phyloP scores from a whole-genome alignment of 2,888 invertebrate genomes.

The Amphipoea oculea region DNA sequence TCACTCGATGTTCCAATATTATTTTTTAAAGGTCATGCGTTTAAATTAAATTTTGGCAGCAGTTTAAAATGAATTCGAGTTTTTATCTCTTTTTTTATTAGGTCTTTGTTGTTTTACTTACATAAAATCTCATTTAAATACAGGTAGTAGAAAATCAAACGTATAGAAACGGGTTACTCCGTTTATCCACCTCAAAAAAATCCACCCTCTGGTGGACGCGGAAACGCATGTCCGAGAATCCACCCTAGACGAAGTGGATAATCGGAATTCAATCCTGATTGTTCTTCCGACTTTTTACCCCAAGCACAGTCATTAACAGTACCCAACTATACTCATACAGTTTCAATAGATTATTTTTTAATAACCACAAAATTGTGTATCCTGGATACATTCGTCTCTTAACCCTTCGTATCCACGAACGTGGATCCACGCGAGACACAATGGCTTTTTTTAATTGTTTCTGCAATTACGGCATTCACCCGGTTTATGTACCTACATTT shows the following conservation, averaged over 20 bases:
- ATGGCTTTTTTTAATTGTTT: background rate
- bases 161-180: background rate
- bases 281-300: background rate
- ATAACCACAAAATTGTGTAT: background rate
- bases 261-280: background rate
- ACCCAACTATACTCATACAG: background rate
- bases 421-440: background rate
- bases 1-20: background rate
- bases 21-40: conserved; percentile 21
- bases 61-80: conserved; percentile 14
- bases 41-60: conserved; percentile 46
- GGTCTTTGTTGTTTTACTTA: conserved; percentile 22
- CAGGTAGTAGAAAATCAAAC: conserved; percentile 38
- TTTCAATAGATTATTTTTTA: background rate
- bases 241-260: background rate
- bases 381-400: background rate
- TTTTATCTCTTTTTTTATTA: conserved; percentile 32
- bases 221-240: background rate
- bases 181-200: background rate
- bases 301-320: background rate
- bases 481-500: background rate
- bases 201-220: background rate
- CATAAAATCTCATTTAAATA: conserved; percentile 62
- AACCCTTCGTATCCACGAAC: background rate
- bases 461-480: too few relatives aligned